These are phyloP conservation scores for Paramormyrops hopkinsi DNA, from an alignment of 2,797 vertebrate genomes.

Conservation along the genomic window DNA sequence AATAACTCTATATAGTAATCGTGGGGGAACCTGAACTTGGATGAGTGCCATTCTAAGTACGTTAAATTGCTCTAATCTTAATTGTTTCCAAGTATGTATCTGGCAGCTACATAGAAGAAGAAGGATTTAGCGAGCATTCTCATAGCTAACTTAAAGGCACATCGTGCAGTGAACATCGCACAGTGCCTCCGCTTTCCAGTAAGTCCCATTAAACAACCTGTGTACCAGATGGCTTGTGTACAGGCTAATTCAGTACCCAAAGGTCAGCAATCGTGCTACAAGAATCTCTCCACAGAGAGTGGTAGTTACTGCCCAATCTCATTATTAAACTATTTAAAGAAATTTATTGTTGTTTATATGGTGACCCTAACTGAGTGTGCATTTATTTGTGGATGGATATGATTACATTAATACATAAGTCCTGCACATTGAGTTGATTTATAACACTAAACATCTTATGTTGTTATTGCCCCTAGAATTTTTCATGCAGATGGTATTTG, in stretches of 20 bases:
- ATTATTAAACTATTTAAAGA: not conserved
- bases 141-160: conserved; percentile 27
- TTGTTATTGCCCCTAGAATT: not conserved
- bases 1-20: not conserved
- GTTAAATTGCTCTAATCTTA: conserved; percentile 18
- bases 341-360: not conserved
- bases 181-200: not conserved
- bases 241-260: not conserved
- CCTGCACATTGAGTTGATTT: not conserved
- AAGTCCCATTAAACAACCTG: conserved; percentile 14
- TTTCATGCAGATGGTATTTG: not conserved
- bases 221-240: conserved; percentile 23
- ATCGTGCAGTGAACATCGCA: not conserved
- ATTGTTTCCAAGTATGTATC: conserved; percentile 19
- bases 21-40: not conserved
- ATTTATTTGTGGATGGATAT: not conserved
- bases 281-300: not conserved
- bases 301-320: not conserved
- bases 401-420: not conserved
- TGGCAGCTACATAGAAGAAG: conserved; percentile 21
- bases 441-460: not conserved
- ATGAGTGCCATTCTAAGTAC: not conserved
- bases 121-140: conserved; percentile 35
- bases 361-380: not conserved
- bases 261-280: not conserved